phyloP scores from a whole-genome alignment of 2,113 vertebrate genomes.

The Osmerus eperlanus region DNA sequence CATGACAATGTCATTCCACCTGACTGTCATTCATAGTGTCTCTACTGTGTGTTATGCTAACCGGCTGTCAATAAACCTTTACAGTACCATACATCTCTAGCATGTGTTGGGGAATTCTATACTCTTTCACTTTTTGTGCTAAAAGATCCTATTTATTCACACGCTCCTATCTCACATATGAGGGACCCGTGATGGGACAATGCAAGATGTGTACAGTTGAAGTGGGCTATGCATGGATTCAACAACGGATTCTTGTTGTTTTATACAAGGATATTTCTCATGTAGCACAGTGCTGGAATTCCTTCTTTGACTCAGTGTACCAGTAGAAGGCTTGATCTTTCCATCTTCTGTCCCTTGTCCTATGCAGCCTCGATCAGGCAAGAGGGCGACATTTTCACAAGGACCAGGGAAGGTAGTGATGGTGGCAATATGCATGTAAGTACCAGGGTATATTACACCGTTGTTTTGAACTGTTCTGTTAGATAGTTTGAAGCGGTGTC shows the following conservation, averaged over 20 bases:
- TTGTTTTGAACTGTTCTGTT: too few species aligned
- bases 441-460: constrained; percentile 25
- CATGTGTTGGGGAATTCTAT: constrained; percentile 34
- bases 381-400: constrained; percentile 82
- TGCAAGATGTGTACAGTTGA: not conserved
- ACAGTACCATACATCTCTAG: constrained; percentile 13
- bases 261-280: not conserved
- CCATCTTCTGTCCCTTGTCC: constrained; percentile 20
- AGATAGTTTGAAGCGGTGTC: too few species aligned
- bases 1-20: constrained; percentile 31
- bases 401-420: constrained; percentile 97
- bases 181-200: not conserved
- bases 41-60: constrained; percentile 22
- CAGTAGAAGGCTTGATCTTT: not conserved
- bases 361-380: constrained; percentile 85
- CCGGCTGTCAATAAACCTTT: constrained; percentile 17
- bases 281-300: not conserved
- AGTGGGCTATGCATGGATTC: too few species aligned
- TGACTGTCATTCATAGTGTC: constrained; percentile 23
- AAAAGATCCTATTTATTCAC: not conserved
- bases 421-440: constrained; percentile 99
- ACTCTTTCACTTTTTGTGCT: constrained; percentile 13
- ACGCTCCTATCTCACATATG: not conserved
- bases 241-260: too few species aligned
- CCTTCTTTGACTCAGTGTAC: not conserved